Evolutionary conservation across 2,888 invertebrate species (phyloP).

Genomic region (Pristionchus japonicus): DNA sequence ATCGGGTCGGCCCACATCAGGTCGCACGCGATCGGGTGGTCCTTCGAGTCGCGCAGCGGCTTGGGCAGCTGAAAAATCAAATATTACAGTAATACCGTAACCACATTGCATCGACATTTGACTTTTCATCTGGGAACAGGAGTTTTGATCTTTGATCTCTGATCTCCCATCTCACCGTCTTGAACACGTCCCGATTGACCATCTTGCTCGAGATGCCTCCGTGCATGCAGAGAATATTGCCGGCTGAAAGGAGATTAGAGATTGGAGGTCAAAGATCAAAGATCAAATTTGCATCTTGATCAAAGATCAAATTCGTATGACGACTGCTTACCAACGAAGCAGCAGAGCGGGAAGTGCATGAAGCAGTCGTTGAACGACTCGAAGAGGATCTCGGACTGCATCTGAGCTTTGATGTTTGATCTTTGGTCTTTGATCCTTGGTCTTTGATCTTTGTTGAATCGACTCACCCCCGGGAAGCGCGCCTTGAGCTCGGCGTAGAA

Average conservation of each 20-base stretch:
- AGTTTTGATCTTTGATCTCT: not conserved
- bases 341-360: constrained; percentile 54
- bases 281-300: not conserved
- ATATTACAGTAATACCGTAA: not conserved
- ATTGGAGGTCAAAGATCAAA: not conserved
- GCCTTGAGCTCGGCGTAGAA: constrained; percentile 52
- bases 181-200: not conserved
- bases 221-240: constrained; percentile 56
- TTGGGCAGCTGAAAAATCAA: constrained; percentile 50
- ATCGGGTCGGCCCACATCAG: constrained; percentile 54
- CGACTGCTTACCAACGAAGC: constrained; percentile 47
- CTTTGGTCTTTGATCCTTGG: not conserved
- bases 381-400: constrained; percentile 51
- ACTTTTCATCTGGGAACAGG: not conserved
- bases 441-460: not conserved
- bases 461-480: constrained; percentile 43
- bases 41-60: constrained; percentile 49
- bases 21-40: constrained; percentile 52
- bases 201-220: constrained; percentile 52
- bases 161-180: not conserved
- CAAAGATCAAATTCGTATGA: not conserved
- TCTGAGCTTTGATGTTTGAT: constrained; percentile 8
- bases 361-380: constrained; percentile 54
- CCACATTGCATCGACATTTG: not conserved
- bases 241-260: not conserved